Conservation (phyloP, 2,888 invertebrate species). For the Stegana nigrithorax region DNA sequence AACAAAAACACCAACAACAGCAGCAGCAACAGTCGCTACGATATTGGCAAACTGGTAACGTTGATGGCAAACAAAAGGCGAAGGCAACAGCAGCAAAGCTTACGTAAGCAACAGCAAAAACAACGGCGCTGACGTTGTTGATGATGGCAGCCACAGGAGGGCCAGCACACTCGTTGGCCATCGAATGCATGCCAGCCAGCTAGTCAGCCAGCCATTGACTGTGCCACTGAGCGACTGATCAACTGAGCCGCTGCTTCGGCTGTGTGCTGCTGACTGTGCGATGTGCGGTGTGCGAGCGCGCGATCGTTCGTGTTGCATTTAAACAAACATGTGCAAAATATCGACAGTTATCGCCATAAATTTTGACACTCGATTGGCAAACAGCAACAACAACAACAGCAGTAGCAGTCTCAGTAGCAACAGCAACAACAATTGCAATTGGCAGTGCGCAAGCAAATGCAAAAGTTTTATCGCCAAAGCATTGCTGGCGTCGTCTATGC, state of each 20-base stretch:
- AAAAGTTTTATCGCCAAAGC: constrained; percentile 1
- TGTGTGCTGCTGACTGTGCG: background rate
- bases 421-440: constrained; percentile 21
- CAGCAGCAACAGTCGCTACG: constrained; percentile 5
- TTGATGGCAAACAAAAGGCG: background rate
- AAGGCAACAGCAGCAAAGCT: constrained; percentile 26
- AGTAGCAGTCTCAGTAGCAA: constrained; percentile 31
- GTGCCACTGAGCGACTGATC: no score
- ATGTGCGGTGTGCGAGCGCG: background rate
- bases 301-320: constrained; percentile 12
- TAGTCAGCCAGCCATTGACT: no score
- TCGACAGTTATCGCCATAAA: constrained; percentile 61
- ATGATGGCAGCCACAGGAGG: constrained; percentile 16
- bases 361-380: constrained; percentile 52
- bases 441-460: no score
- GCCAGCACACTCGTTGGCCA: background rate
- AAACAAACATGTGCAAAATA: constrained; percentile 46
- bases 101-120: constrained; percentile 40
- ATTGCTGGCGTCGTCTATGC: constrained; percentile 4
- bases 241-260: background rate
- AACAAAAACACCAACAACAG: constrained; percentile 17
- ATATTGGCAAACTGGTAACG: background rate
- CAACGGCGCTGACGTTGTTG: no score
- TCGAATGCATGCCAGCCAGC: no score
- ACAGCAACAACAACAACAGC: constrained; percentile 26